Evolutionary conservation across 2,797 vertebrate species (phyloP).

Genomic region (Discoglossus pictus): DNA sequence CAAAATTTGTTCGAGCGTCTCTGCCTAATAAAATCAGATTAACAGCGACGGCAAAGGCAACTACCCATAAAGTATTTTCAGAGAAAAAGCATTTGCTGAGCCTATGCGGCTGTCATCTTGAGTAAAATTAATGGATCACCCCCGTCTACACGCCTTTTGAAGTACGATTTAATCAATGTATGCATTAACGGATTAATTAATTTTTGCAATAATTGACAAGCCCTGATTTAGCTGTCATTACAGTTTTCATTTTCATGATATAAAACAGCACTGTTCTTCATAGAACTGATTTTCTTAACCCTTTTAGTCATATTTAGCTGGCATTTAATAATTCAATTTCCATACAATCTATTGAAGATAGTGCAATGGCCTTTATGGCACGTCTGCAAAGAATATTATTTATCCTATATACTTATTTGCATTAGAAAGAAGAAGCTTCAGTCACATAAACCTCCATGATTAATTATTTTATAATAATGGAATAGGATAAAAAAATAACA

Average conservation of each 20-base stretch:
- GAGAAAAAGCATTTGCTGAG: conserved; percentile 57
- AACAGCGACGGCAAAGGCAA: conserved; percentile 51
- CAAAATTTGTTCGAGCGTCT: conserved; percentile 45
- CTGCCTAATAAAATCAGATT: conserved; percentile 56
- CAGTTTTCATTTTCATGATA: conserved; percentile 48
- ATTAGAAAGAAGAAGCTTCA: too few species aligned
- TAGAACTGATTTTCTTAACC: conserved; percentile 11
- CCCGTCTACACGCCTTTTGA: conserved; percentile 58
- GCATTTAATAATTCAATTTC: too few species aligned
- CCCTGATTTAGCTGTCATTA: conserved; percentile 53
- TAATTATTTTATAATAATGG: too few species aligned
- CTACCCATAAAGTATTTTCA: conserved; percentile 51
- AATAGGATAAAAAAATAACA: too few species aligned
- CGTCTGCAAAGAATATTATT: too few species aligned
- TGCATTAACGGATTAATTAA: conserved; percentile 64
- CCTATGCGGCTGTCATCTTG: conserved; percentile 54
- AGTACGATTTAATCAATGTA: conserved; percentile 56
- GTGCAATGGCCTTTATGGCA: too few species aligned
- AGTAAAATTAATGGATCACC: conserved; percentile 59
- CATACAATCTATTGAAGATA: too few species aligned
- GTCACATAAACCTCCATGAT: too few species aligned
- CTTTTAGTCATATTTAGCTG: too few species aligned
- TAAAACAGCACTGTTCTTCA: conserved; percentile 38
- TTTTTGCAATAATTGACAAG: conserved; percentile 58
- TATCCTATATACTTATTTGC: too few species aligned